Evolutionary conservation across 53 echinoderm and acorn worm genomes (phyloP).

Genomic region (Echinarachnius parma): DNA sequence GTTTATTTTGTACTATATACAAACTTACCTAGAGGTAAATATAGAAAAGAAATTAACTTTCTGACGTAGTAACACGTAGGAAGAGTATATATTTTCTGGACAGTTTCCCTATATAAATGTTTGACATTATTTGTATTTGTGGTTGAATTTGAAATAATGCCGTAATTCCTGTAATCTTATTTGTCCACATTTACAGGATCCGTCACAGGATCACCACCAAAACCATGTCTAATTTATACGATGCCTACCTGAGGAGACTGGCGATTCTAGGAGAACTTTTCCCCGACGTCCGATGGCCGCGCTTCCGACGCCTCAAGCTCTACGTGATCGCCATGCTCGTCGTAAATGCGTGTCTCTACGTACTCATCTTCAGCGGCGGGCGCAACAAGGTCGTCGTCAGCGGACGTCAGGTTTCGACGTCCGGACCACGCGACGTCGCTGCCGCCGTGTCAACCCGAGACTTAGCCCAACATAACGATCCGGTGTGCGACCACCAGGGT

Average conservation of each 20-base stretch:
- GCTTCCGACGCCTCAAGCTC: slow-evolving; percentile 14
- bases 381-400: slow-evolving; percentile 19
- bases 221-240: slow-evolving; percentile 12
- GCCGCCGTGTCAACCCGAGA: slow-evolving; percentile 3
- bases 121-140: too few relatives aligned
- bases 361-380: slow-evolving; percentile 25
- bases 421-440: slow-evolving; percentile 7
- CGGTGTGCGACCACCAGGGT: neutral
- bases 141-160: too few relatives aligned
- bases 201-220: too few relatives aligned
- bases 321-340: slow-evolving; percentile 18
- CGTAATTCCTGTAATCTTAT: too few relatives aligned
- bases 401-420: slow-evolving; percentile 10
- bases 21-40: too few relatives aligned
- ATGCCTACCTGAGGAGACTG: slow-evolving; percentile 14
- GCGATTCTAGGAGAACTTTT: slow-evolving; percentile 6
- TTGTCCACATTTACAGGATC: too few relatives aligned
- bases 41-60: too few relatives aligned
- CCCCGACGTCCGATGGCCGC: neutral
- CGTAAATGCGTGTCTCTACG: slow-evolving; percentile 22
- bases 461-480: too few relatives aligned
- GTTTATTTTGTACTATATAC: too few relatives aligned
- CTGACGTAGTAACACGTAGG: too few relatives aligned
- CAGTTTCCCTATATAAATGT: too few relatives aligned
- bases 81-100: too few relatives aligned